Base-by-base conservation (phyloP, 2,797 vertebrate genomes). In the Eulemur coronatus region DNA sequence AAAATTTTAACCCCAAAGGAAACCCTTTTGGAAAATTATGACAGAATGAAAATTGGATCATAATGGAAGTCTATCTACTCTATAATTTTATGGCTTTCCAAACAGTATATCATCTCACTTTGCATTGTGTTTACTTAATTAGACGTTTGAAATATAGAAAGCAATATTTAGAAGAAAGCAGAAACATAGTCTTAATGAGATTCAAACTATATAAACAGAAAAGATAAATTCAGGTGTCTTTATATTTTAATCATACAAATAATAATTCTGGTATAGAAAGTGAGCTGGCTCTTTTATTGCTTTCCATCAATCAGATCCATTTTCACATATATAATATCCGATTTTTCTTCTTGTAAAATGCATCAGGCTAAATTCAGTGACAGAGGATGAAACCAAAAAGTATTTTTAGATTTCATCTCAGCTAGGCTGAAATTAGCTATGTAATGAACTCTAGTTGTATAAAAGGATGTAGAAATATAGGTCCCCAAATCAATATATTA, bases 41-140 rank as follows among this genome's bases (percentile, higher is more conserved):
- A 98, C 79, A 96, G 57, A 97, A 89, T 95, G 92, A 96, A 98
- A 96, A 98, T 97, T 97, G 81, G 52, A 94, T 97, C 91, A 96
- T 97, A 96, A 97, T 96, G 92, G 63, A 95, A 97, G 84, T 88
- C 88, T 97, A 70, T 89, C 59, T 97, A 95, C 92, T 96, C 95
- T 97, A 41, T 97, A 97, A 97, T 97, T 97, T 97, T 95, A 97
- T 96, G 70, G 95, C 92, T 95, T 98, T 92, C 91, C 87, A 96
- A 85, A 90, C 14, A 92, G 67, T 92, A 5, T 97, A 95, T 95
- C 95, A 96, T 96, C 95, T 97, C 96, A 95, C 70, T 97, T 97
- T 95, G 65, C 82, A 88, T 92, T 97, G 84, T 90, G 70, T 93
- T 97, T 94, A 76, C 28, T 91, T 98, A 98, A 97, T 97, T 97